Conservation (phyloP, 1,140 invertebrate genomes). For the Ridgeia piscesae region DNA sequence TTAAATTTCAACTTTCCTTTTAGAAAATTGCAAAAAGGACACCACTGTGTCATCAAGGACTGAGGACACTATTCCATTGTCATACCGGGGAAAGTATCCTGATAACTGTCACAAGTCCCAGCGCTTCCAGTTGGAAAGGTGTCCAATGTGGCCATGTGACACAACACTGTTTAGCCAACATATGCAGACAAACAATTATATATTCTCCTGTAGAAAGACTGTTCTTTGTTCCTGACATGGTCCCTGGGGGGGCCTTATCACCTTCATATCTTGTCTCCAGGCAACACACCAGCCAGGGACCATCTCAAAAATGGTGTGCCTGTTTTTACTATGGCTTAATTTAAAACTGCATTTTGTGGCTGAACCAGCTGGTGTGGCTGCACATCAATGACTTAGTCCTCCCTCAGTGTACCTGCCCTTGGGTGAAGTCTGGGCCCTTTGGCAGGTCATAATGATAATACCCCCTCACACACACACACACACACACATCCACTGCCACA, state of each 20-base stretch:
- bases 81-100: too few relatives aligned
- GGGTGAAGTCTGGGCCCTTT: too few relatives aligned
- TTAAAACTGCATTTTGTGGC: neutral
- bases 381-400: too few relatives aligned
- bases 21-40: too few relatives aligned
- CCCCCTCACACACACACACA: too few relatives aligned
- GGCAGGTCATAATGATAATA: too few relatives aligned
- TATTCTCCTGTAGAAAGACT: neutral
- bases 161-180: neutral
- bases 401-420: too few relatives aligned
- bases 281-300: neutral
- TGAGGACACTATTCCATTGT: too few relatives aligned
- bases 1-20: too few relatives aligned
- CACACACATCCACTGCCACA: too few relatives aligned
- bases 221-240: neutral
- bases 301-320: neutral
- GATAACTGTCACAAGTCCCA: too few relatives aligned
- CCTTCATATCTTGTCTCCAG: neutral
- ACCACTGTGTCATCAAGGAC: too few relatives aligned
- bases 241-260: neutral
- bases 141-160: neutral
- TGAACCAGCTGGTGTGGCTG: neutral
- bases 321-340: neutral
- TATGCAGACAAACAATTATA: neutral
- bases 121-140: neutral